Base-by-base conservation (phyloP, 2,888 invertebrate genomes). In the Plagodis pulveraria region DNA sequence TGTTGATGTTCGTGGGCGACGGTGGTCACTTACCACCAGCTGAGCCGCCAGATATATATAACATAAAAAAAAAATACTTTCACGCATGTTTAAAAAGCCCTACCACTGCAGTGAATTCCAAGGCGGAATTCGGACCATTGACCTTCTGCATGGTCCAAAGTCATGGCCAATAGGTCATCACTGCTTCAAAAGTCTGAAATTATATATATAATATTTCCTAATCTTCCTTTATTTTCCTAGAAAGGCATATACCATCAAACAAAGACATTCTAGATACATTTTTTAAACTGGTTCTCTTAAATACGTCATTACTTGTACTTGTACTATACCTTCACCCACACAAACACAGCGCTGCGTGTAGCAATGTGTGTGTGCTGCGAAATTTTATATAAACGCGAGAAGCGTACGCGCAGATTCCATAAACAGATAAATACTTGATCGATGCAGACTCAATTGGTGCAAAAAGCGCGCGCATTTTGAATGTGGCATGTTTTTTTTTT, bases 281-380 rank as follows among this genome's bases (percentile, higher is more conserved):
- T 50, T 50, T 45, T 10, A 45, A 58, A 58, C 58, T 46, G 45
- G 58, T 58, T 58, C 49, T 53, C 47, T 10, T 33, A n/a, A n/a
- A 10, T 46, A 58, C 54, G 58, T 54, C 54, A 59, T 8, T n/a
- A 22, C 40, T 32, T 12, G 4, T 38, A 36, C 50, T 33, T 51
- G 22, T 8, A 8, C n/a, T 35, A 43, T 22, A 8, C 50, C 42
- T 43, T 12, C 12, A 58, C 58, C 9, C 53, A 58, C 49, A 54
- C 54, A 11, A 36, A 44, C 32, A 44, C n/a, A 4, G 11, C 33
- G 8, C 5, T n/a, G n/a, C n/a, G n/a, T n/a, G n/a, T n/a, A n/a
- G n/a, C n/a, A n/a, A n/a, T n/a, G 65, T 65, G 65, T 60, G 63
- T 58, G 69, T 62, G 59, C 45, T 55, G 66, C 65, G 60, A 69